A percentile compares a stretch with the other conserved stretches of the same genome.
Conservation (phyloP, 2,113 vertebrate genomes). For the Tragulus kanchil region DNA sequence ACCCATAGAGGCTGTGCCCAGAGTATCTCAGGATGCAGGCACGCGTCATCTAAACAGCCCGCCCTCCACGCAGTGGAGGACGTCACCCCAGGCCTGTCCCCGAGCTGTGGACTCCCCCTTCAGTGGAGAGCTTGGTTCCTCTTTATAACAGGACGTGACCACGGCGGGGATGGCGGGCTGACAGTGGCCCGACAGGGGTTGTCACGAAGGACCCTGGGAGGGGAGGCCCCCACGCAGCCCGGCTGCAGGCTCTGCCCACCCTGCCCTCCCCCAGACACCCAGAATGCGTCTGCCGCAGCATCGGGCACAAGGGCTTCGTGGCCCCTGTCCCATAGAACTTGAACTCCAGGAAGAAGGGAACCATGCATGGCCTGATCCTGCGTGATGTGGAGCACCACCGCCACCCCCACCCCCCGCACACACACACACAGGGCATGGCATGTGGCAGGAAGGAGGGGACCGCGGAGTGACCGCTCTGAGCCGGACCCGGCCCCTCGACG, state of each 20-base stretch:
- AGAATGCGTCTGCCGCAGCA: accelerated
- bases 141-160: neutral
- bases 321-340: neutral
- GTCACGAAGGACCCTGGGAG: neutral
- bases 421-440: neutral
- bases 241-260: neutral
- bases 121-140: accelerated
- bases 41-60: accelerated
- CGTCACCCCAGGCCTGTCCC: accelerated
- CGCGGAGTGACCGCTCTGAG: accelerated
- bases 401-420: neutral
- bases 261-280: accelerated
- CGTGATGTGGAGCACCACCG: accelerated
- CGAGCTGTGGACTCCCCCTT: neutral
- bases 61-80: accelerated
- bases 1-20: accelerated
- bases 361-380: accelerated
- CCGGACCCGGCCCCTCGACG: accelerated
- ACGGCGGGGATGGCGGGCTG: accelerated
- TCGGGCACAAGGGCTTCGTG: accelerated
- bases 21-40: neutral
- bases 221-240: accelerated
- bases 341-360: neutral
- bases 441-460: accelerated
- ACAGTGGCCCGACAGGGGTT: no score